Conservation (phyloP, 2,113 vertebrate species). For the Potamarius usumacintae region DNA sequence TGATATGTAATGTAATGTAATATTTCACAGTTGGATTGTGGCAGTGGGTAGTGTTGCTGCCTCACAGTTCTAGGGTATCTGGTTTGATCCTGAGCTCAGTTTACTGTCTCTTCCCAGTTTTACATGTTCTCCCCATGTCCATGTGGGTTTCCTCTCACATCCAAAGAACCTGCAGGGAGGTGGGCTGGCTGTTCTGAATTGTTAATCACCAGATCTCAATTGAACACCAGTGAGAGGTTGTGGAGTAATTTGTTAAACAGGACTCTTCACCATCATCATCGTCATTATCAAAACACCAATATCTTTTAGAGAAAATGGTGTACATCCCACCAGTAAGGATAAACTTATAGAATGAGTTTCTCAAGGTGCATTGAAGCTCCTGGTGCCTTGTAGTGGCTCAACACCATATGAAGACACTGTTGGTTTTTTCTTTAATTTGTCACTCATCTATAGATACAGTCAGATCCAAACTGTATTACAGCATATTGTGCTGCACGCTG, state of each 20-base stretch:
- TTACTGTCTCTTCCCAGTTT: neutral
- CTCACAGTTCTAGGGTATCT: neutral
- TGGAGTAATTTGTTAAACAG: neutral
- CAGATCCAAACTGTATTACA: neutral
- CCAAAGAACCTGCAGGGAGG: neutral
- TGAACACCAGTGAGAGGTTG: neutral
- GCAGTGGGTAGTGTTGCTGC: neutral
- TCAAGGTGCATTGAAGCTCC: neutral
- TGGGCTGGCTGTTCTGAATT: neutral
- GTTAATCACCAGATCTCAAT: neutral
- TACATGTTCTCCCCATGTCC: neutral
- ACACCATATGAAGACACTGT: neutral
- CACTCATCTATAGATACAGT: neutral
- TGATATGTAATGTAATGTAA: neutral
- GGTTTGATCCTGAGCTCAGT: neutral
- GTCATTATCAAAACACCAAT: neutral
- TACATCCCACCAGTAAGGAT: neutral
- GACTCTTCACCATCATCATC: neutral
- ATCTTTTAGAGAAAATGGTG: neutral
- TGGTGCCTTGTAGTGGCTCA: neutral
- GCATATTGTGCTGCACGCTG: neutral
- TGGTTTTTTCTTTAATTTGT: neutral
- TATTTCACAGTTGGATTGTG: neutral
- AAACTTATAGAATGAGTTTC: neutral
- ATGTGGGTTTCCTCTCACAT: no score